These are phyloP conservation scores for Proisotoma minuta DNA, from an alignment of 2,888 invertebrate species.

Conservation along the genomic window DNA sequence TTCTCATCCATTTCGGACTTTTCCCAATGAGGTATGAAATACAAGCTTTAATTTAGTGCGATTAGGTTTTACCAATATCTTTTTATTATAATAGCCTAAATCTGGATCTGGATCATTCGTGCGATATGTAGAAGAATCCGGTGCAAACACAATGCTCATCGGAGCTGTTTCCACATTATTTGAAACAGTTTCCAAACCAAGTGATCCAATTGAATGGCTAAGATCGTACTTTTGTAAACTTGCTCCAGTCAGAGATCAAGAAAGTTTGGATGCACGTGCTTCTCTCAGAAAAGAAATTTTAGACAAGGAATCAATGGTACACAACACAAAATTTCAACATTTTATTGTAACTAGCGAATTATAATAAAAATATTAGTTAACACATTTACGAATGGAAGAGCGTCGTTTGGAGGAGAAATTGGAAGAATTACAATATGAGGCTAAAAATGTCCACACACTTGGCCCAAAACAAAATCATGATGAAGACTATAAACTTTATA, in stretches of 20 bases:
- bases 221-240: conserved; percentile 22
- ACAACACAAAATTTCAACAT: not conserved
- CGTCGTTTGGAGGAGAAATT: not conserved
- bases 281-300: conserved; percentile 1
- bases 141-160: conserved; percentile 18
- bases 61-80: too few relatives aligned
- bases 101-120: not conserved
- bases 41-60: too few relatives aligned
- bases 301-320: not conserved
- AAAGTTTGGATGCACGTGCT: not conserved
- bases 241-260: conserved; percentile 12
- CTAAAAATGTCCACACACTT: conserved; percentile 5
- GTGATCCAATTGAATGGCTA: conserved; percentile 34
- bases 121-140: conserved; percentile 6
- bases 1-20: not conserved
- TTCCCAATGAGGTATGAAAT: not conserved
- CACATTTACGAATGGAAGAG: not conserved
- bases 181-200: conserved; percentile 24
- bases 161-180: conserved; percentile 23
- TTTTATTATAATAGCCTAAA: not conserved
- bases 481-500: conserved; percentile 20
- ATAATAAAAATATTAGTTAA: not conserved
- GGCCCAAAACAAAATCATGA: conserved; percentile 2
- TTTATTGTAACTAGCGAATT: too few relatives aligned
- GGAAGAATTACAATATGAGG: conserved; percentile 12